Percentiles rank a stretch among this genome's conserved stretches.
Evolutionary conservation across 2,888 invertebrate species (phyloP).

Genomic region (Dorcus parallelipipedus): DNA sequence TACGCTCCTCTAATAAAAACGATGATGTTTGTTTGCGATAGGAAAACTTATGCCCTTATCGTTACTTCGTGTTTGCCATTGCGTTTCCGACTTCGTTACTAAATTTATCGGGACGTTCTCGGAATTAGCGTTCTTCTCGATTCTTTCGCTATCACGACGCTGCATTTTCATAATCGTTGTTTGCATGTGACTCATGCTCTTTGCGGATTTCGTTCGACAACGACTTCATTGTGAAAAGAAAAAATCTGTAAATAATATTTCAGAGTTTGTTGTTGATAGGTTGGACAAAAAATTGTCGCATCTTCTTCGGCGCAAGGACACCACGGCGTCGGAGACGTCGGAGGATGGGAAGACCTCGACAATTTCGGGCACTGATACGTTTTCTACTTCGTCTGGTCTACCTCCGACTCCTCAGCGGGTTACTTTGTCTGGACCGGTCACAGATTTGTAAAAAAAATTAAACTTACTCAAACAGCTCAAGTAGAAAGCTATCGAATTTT

Average conservation of each 20-base stretch:
- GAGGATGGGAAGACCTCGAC: constrained; percentile 41
- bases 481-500: too few species aligned
- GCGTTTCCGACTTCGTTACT: background rate
- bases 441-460: constrained; percentile 45
- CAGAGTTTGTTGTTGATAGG: constrained; percentile 39
- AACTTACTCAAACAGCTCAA: too few species aligned
- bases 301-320: constrained; percentile 43
- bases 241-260: too few species aligned
- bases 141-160: too few species aligned
- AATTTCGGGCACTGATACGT: constrained; percentile 34
- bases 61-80: background rate
- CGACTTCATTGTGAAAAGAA: too few species aligned
- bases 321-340: constrained; percentile 37
- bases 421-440: constrained; percentile 61
- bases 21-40: background rate
- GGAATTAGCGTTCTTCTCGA: too few species aligned
- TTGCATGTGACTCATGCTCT: too few species aligned
- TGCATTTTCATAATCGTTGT: too few species aligned
- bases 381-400: constrained; percentile 28
- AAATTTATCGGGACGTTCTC: too few species aligned
- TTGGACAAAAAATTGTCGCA: constrained; percentile 59
- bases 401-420: constrained; percentile 35
- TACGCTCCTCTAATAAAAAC: background rate
- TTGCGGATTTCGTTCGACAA: too few species aligned
- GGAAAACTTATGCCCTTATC: background rate